Percentiles rank a stretch among this genome's conserved stretches.
phyloP scores from a whole-genome alignment of 2,888 invertebrate genomes.

The Catocala sponsa region DNA sequence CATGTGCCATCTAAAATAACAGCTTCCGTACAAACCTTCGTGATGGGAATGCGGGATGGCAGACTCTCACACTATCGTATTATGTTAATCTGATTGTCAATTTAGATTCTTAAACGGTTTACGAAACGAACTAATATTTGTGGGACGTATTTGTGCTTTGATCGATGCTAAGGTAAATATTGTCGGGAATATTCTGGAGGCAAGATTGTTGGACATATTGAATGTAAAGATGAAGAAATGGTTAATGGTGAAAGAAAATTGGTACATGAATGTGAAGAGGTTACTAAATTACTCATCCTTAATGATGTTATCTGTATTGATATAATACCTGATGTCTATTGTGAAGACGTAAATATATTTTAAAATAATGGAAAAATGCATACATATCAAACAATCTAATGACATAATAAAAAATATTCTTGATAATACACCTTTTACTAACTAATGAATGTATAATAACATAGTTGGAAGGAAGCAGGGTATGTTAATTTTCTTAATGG shows the following conservation, averaged over 20 bases:
- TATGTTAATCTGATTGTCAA: constrained; percentile 64
- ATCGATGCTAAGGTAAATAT: constrained; percentile 51
- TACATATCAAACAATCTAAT: not conserved
- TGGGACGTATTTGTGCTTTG: constrained; percentile 50
- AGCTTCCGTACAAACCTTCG: constrained; percentile 37
- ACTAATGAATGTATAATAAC: constrained; percentile 27
- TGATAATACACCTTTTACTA: constrained; percentile 18
- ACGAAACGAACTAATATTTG: constrained; percentile 47
- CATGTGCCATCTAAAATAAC: constrained; percentile 39
- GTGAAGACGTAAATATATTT: too few species aligned
- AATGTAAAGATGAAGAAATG: constrained; percentile 24
- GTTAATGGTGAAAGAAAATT: too few species aligned
- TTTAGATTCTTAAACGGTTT: constrained; percentile 57
- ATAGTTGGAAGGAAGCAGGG: constrained; percentile 16
- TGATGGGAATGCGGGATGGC: constrained; percentile 29
- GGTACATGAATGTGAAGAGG: too few species aligned
- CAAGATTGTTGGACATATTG: constrained; percentile 24
- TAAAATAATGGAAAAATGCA: too few species aligned
- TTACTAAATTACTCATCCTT: too few species aligned
- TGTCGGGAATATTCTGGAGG: constrained; percentile 18
- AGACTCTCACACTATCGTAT: constrained; percentile 32
- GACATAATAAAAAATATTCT: constrained; percentile 7
- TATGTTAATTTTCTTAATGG: constrained; percentile 40
- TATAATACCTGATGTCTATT: too few species aligned
- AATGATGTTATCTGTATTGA: too few species aligned